Conservation (phyloP, 2,888 invertebrate genomes). For the Agonopterix arenella region DNA sequence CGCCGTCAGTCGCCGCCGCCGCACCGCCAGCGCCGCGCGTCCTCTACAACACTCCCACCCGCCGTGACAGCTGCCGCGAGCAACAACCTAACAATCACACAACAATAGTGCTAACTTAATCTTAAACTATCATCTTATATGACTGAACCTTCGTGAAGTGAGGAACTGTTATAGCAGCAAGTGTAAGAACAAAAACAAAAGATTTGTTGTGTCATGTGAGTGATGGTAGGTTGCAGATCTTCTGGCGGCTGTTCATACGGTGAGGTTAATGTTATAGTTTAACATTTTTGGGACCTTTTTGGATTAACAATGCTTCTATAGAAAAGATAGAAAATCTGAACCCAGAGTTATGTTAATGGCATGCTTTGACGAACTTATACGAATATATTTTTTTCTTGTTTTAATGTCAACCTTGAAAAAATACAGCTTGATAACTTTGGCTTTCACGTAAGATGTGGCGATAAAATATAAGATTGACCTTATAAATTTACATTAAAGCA, state of each 20-base stretch:
- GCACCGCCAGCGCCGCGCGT: conserved; percentile 36
- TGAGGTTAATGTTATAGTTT: conserved; percentile 27
- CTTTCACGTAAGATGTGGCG: conserved; percentile 18
- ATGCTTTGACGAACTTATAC: background rate
- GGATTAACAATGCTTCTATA: background rate
- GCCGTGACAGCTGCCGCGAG: conserved; percentile 45
- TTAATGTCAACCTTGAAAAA: no score
- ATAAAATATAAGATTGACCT: conserved; percentile 30
- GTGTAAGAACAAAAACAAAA: conserved; percentile 21
- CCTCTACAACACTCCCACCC: conserved; percentile 26
- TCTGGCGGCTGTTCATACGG: conserved; percentile 58
- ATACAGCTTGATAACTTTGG: background rate
- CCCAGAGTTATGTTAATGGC: background rate
- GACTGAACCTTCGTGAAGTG: no score
- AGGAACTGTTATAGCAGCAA: background rate
- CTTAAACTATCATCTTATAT: no score
- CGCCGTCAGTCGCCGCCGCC: conserved; percentile 45
- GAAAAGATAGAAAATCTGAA: background rate
- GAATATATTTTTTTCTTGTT: no score
- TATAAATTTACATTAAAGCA: conserved; percentile 1
- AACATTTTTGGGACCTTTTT: background rate
- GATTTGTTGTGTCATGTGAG: conserved; percentile 49
- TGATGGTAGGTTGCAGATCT: conserved; percentile 39
- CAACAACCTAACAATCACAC: conserved; percentile 22
- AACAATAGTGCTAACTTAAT: background rate